Evolutionary conservation across 2,888 invertebrate species (phyloP).

Genomic region (Xylocampa areola): DNA sequence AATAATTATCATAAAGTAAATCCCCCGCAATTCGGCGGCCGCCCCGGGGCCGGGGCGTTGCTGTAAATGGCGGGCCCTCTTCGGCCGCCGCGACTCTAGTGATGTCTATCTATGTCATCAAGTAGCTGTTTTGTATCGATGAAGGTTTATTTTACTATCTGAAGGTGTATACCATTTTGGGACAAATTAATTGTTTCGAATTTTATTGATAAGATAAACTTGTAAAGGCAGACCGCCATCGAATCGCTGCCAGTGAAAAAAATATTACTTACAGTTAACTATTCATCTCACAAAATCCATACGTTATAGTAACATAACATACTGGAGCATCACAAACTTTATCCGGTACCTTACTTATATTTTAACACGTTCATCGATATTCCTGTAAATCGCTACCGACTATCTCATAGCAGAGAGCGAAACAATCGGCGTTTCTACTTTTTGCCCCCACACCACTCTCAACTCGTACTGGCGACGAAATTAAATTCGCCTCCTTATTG

Average conservation of each 20-base stretch:
- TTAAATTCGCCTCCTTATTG: conserved; percentile 80
- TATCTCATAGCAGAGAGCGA: conserved; percentile 68
- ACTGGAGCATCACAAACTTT: conserved; percentile 7
- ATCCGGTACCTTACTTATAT: conserved; percentile 10
- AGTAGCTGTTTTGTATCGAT: conserved; percentile 65
- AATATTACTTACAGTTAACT: too few relatives aligned
- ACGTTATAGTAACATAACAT: conserved; percentile 2
- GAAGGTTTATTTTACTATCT: conserved; percentile 32
- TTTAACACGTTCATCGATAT: conserved; percentile 63
- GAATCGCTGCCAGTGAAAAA: too few relatives aligned
- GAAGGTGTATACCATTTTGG: not conserved
- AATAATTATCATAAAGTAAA: conserved; percentile 89
- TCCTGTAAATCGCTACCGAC: conserved; percentile 53
- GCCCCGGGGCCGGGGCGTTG: conserved; percentile 76
- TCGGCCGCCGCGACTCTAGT: conserved; percentile 72
- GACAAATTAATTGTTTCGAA: not conserved
- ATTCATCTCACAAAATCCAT: not conserved
- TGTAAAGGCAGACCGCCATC: too few relatives aligned
- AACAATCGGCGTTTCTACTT: conserved; percentile 81
- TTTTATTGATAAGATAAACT: conserved; percentile 12
- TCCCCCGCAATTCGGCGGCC: conserved; percentile 86
- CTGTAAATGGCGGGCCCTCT: conserved; percentile 81
- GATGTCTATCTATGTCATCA: conserved; percentile 67
- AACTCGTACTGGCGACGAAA: conserved; percentile 81
- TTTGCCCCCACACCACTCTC: conserved; percentile 76